Evolutionary conservation across 2,888 invertebrate genomes (phyloP), one percentile per base, ranked within the genome.

Genomic region (Drosophila tanythrix): DNA sequence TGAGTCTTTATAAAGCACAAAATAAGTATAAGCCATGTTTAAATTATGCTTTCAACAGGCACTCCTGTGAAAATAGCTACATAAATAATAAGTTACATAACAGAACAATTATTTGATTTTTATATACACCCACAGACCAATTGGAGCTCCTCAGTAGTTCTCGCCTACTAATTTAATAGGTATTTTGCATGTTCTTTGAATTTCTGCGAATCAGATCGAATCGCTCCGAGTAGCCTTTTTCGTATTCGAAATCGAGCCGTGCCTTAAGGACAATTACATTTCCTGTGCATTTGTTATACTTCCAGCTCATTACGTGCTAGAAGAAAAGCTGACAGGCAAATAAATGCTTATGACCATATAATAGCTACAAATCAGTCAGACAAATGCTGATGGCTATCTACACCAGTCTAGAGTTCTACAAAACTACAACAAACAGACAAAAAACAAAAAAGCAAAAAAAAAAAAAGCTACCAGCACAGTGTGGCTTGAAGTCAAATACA

Each of bases 281-380:
- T 76, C 58, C 76, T 76, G 31, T 11, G 38, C 58, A 73, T 74
- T 67, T 56, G 71, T 75, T 68, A 75, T 52, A 71, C 69, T 70
- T 77, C 10, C 21, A 52, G 70, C 68, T 78, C 78, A 78, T 78
- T 77, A 74, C 65, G 65, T 21, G 51, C 38, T 25, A 29, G 25
- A 55, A 31, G 53, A 58, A 70, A 70, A 76, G 59, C 66, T 67
- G 73, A 74, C 77, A 79, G 80, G 59, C 80, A 79, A 79, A 79
- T 79, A 79, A 79, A 79, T 79, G 78, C 78, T 79, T 79, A 79
- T 79, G 78, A 79, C 62, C 80, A 72, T 63, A 84, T 88, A 84
- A 88, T 82, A 82, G 88, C 85, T 68, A 85, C 88, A 88, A 85
- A 85, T 85, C 81, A 82, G 81, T 85, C 83, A 85, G 81, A 58